These are phyloP conservation scores for Drosophila emarginata DNA, from an alignment of 2,888 invertebrate species.

Conservation along the genomic window DNA sequence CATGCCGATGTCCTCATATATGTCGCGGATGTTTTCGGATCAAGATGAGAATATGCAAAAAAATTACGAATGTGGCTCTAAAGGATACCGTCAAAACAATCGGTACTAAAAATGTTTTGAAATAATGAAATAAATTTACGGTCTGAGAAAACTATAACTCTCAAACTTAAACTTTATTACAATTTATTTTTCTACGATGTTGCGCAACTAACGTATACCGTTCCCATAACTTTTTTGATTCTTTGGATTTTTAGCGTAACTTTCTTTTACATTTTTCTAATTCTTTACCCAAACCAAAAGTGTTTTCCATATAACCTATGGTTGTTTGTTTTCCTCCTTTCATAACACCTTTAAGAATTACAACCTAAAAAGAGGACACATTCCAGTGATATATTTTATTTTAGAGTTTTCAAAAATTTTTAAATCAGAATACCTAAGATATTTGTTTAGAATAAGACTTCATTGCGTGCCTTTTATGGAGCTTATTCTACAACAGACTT, in stretches of 20 bases:
- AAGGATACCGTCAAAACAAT: background rate
- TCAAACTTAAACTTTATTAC: background rate
- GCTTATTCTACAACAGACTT: background rate
- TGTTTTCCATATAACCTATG: too few species aligned
- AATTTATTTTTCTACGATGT: too few species aligned
- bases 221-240: too few species aligned
- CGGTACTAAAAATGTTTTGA: background rate
- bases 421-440: background rate
- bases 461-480: background rate
- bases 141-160: background rate
- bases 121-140: background rate
- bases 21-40: slow-evolving; percentile 5
- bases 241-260: too few species aligned
- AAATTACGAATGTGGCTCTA: background rate
- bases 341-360: too few species aligned
- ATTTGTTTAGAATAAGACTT: background rate
- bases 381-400: too few species aligned
- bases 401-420: too few species aligned
- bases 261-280: too few species aligned
- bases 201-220: too few species aligned
- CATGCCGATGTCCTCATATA: background rate
- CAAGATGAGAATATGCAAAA: background rate
- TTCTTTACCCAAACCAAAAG: too few species aligned
- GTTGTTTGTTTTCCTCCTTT: too few species aligned
- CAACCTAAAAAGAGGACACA: too few species aligned